phyloP scores from a whole-genome alignment of 2,113 vertebrate species.

The Urocolius indicus region DNA sequence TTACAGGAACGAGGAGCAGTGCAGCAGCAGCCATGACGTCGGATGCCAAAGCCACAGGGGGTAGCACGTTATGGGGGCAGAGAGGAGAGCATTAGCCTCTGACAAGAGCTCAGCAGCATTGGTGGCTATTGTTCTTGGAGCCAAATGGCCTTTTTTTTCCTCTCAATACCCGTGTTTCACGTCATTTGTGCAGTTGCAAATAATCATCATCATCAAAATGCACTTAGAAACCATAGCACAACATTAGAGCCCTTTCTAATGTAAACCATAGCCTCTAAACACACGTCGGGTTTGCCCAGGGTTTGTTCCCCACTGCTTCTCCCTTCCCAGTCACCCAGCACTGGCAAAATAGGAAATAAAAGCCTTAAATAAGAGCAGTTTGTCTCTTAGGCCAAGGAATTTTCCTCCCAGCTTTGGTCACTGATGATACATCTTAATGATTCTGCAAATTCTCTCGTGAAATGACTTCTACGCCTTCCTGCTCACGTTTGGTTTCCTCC shows the following conservation, averaged over 20 bases:
- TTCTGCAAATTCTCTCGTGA: not conserved
- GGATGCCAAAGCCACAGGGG: not conserved
- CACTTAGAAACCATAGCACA: not conserved
- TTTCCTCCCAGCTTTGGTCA: conserved; percentile 26
- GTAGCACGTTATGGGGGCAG: not conserved
- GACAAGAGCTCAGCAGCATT: not conserved
- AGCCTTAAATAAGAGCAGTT: conserved; percentile 5
- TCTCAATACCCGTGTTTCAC: not conserved
- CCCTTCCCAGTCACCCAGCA: not conserved
- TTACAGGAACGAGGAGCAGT: not conserved
- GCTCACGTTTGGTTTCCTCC: conserved; percentile 36
- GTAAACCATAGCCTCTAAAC: conserved; percentile 28
- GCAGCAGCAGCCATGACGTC: not conserved
- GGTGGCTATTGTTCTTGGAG: not conserved
- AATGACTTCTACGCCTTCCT: conserved; percentile 47
- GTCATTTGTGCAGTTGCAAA: not conserved
- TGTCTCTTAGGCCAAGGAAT: not conserved
- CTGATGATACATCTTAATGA: not conserved
- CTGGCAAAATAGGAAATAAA: conserved; percentile 25
- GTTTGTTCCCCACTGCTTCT: not conserved
- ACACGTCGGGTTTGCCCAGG: not conserved
- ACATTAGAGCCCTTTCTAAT: conserved; percentile 17
- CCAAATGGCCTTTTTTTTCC: not conserved
- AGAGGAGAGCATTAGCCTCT: not conserved
- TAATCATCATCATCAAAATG: not conserved